Conservation (phyloP, 2,888 invertebrate genomes). For the Malachius bipustulatus region DNA sequence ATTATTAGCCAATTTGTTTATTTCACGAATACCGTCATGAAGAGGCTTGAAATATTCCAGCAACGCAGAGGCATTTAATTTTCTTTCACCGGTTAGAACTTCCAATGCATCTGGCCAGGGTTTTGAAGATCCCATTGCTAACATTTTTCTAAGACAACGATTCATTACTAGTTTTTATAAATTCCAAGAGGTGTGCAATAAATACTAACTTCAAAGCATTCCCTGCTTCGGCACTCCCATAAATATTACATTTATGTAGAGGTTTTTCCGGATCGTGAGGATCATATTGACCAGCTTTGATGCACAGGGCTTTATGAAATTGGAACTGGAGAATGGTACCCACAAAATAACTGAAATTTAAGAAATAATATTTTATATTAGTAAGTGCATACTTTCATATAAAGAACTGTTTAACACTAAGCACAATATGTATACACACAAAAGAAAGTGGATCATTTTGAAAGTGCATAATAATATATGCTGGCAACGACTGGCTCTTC, state of each 20-base stretch:
- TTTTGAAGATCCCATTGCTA: conserved; percentile 58
- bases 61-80: conserved; percentile 63
- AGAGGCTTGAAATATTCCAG: conserved; percentile 73
- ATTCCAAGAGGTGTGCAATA: too few species aligned
- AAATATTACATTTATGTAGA: conserved; percentile 85
- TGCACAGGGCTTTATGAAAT: conserved; percentile 75
- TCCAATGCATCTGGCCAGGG: conserved; percentile 83
- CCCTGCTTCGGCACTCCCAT: conserved; percentile 79
- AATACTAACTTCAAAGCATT: conserved; percentile 64
- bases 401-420: too few species aligned
- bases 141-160: conserved; percentile 52
- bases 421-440: too few species aligned
- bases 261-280: conserved; percentile 55
- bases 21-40: conserved; percentile 57
- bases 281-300: conserved; percentile 69
- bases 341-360: conserved; percentile 73
- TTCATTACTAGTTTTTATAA: too few species aligned
- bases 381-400: too few species aligned
- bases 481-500: too few species aligned
- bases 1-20: conserved; percentile 58
- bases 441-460: too few species aligned
- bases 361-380: too few species aligned
- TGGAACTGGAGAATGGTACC: conserved; percentile 89
- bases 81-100: conserved; percentile 60
- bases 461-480: too few species aligned